These are phyloP conservation scores for Microchrysa polita DNA, from an alignment of 2,888 invertebrate species.

Conservation along the genomic window DNA sequence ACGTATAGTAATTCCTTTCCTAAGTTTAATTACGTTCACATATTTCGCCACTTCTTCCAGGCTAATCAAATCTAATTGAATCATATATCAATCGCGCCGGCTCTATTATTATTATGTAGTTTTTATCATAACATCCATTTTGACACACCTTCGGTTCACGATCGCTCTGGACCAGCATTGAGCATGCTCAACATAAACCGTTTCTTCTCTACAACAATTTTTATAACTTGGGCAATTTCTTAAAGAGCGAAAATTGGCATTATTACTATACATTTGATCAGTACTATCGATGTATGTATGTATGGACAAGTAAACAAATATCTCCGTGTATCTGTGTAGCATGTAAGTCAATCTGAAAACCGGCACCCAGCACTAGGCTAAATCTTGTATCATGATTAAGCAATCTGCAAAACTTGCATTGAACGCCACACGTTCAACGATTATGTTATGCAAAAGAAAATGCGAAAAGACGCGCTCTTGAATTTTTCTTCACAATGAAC, in stretches of 20 bases:
- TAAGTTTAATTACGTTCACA: too few species aligned
- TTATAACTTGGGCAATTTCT: slow-evolving; percentile 32
- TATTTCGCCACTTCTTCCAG: too few species aligned
- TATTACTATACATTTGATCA: slow-evolving; percentile 22
- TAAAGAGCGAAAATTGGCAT: slow-evolving; percentile 35
- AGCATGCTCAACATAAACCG: background rate
- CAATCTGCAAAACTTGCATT: background rate
- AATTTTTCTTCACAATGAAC: slow-evolving; percentile 23
- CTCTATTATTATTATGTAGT: too few species aligned
- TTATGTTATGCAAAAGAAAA: slow-evolving; percentile 17
- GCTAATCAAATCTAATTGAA: too few species aligned
- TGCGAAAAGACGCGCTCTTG: slow-evolving; percentile 31
- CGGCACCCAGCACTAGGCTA: too few species aligned
- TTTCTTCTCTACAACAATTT: slow-evolving; percentile 4
- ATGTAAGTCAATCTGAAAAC: too few species aligned
- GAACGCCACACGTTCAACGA: background rate
- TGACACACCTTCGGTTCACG: background rate
- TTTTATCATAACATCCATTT: background rate
- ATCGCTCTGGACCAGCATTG: background rate
- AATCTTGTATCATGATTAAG: slow-evolving; percentile 5
- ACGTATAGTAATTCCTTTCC: too few species aligned
- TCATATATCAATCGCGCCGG: too few species aligned
- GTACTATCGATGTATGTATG: background rate
- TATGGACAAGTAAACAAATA: slow-evolving; percentile 5
- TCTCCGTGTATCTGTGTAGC: too few species aligned